Evolutionary conservation across 2,113 vertebrate genomes (phyloP).

Genomic region (Oxygymnocypris stewartii): DNA sequence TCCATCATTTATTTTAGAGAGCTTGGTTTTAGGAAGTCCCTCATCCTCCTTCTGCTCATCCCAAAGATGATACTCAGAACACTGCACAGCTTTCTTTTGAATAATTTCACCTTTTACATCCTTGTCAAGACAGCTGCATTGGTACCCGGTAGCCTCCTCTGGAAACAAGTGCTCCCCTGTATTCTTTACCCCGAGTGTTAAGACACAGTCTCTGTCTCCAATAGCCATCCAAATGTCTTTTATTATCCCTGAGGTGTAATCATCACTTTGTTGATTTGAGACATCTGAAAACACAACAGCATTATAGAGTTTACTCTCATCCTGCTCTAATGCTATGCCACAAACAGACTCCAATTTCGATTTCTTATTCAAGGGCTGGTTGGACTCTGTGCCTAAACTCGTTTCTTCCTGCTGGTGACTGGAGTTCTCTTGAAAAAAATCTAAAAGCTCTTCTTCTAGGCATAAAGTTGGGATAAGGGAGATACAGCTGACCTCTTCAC

Average conservation of each 20-base stretch:
- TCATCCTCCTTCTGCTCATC: slow-evolving; percentile 89
- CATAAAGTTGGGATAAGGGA: slow-evolving; percentile 88
- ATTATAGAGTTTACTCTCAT: slow-evolving; percentile 83
- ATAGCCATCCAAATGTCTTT: slow-evolving; percentile 97
- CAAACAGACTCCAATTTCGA: slow-evolving; percentile 98
- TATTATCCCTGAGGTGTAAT: slow-evolving; percentile 96
- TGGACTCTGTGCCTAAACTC: slow-evolving; percentile 79
- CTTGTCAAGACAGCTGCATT: slow-evolving; percentile 85
- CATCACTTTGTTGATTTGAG: slow-evolving; percentile 81
- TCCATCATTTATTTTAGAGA: slow-evolving; percentile 85
- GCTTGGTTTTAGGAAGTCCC: slow-evolving; percentile 80
- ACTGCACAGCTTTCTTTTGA: slow-evolving; percentile 89
- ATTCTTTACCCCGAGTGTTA: slow-evolving; percentile 76
- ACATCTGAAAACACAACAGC: slow-evolving; percentile 80
- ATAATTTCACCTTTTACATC: slow-evolving; percentile 77
- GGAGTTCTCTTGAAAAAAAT: slow-evolving; percentile 88
- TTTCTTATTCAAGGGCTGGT: slow-evolving; percentile 86
- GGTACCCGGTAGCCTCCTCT: slow-evolving; percentile 79
- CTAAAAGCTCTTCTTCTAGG: slow-evolving; percentile 92
- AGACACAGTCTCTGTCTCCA: slow-evolving; percentile 77
- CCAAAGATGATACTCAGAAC: slow-evolving; percentile 96
- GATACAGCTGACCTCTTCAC: slow-evolving; percentile 87
- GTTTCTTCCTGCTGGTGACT: slow-evolving; percentile 78
- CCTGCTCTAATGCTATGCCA: slow-evolving; percentile 92
- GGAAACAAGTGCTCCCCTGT: slow-evolving; percentile 82